Percentiles rank a stretch among this genome's conserved stretches.
These are phyloP conservation scores for Zenarchopterus dispar DNA, from an alignment of 2,797 vertebrate species.

Conservation along the genomic window DNA sequence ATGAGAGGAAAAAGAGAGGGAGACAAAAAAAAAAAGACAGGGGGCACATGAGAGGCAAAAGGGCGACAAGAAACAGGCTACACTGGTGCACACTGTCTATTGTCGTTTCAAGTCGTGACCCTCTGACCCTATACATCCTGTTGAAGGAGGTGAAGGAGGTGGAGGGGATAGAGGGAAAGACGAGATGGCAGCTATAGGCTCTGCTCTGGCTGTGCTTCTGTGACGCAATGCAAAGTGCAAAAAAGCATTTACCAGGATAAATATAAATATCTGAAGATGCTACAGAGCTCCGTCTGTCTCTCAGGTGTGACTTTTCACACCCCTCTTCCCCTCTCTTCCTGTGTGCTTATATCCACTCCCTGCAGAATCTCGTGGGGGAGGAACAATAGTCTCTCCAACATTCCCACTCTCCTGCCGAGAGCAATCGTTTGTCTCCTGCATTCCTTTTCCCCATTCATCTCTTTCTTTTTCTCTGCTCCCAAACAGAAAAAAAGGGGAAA, in stretches of 20 bases:
- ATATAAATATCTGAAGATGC: conserved; percentile 35
- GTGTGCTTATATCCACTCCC: conserved; percentile 71
- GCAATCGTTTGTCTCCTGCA: conserved; percentile 80
- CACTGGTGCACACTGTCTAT: conserved; percentile 70
- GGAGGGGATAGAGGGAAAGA: conserved; percentile 42
- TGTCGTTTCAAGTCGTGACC: conserved; percentile 77
- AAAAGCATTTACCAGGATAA: background rate
- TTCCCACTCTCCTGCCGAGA: conserved; percentile 83
- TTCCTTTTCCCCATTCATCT: conserved; percentile 82
- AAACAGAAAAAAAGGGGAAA: conserved; percentile 48
- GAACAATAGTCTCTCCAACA: conserved; percentile 72
- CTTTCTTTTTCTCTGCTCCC: conserved; percentile 64
- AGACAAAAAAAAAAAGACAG: conserved; percentile 41
- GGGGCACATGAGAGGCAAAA: conserved; percentile 48
- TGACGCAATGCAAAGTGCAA: background rate
- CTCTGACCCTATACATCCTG: conserved; percentile 78
- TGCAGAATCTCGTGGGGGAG: conserved; percentile 57
- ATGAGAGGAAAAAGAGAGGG: conserved; percentile 27
- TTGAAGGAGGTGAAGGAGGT: conserved; percentile 40
- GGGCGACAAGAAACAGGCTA: conserved; percentile 68
- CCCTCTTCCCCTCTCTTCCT: conserved; percentile 42
- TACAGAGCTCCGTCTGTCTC: conserved; percentile 23
- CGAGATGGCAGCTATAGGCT: conserved; percentile 66
- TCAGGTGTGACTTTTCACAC: conserved; percentile 75
- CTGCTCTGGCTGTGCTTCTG: conserved; percentile 36